Evolutionary conservation across 2,888 invertebrate genomes (phyloP).

Genomic region (Athripsodes cinereus): DNA sequence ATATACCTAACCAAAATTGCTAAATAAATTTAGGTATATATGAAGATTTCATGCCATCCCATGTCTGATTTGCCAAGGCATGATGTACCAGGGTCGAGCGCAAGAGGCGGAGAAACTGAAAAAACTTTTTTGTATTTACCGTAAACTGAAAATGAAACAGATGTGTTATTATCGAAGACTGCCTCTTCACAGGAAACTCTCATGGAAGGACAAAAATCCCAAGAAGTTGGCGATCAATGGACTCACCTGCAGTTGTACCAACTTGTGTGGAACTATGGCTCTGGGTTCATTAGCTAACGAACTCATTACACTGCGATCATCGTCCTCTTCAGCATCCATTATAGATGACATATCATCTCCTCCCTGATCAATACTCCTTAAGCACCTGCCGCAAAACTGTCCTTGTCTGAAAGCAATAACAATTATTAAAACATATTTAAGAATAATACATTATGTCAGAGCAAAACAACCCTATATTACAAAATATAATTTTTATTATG

Average conservation of each 20-base stretch:
- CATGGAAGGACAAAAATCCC: conserved; percentile 28
- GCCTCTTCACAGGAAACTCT: conserved; percentile 26
- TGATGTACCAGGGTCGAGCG: too few species aligned
- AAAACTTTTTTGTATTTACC: too few species aligned
- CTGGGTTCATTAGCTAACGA: conserved; percentile 34
- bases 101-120: too few species aligned
- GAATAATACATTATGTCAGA: too few species aligned
- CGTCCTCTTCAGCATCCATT: conserved; percentile 66
- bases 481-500: too few species aligned
- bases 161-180: not conserved
- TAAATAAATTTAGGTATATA: too few species aligned
- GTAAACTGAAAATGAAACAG: too few species aligned
- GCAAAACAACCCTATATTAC: too few species aligned
- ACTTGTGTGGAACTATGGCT: conserved; percentile 41
- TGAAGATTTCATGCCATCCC: too few species aligned
- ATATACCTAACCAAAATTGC: too few species aligned
- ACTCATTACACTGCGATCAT: conserved; percentile 60
- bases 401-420: conserved; percentile 58
- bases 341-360: conserved; percentile 60
- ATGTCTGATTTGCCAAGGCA: too few species aligned
- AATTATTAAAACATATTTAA: too few species aligned
- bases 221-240: conserved; percentile 31
- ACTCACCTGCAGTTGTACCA: conserved; percentile 56
- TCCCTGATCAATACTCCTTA: conserved; percentile 54
- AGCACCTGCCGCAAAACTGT: conserved; percentile 73